phyloP scores from a whole-genome alignment of 2,797 vertebrate species.

The Botia kubotai region DNA sequence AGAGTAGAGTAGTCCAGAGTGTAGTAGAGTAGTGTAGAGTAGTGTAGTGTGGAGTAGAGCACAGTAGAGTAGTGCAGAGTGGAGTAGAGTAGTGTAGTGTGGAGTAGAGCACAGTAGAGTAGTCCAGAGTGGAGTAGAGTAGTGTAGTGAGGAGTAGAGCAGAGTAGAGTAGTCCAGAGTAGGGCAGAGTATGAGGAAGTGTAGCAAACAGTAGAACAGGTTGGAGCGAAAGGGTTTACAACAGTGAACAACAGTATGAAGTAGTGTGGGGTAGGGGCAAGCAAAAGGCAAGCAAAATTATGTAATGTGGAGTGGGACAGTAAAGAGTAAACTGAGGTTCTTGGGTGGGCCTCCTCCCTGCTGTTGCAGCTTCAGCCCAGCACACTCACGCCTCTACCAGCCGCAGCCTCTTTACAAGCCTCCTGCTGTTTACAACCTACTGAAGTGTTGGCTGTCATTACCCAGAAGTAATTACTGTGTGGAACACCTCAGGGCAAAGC shows the following conservation, averaged over 20 bases:
- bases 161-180: neutral
- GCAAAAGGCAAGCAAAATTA: neutral
- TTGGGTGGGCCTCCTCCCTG: constrained; percentile 48
- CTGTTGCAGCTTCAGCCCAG: constrained; percentile 44
- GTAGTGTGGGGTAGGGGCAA: no score
- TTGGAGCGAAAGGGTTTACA: no score
- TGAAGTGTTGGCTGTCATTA: constrained; percentile 64
- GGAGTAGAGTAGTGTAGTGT: no score
- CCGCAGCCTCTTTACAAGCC: constrained; percentile 63
- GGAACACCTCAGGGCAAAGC: constrained; percentile 62
- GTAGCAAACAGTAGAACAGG: no score
- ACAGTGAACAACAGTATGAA: no score
- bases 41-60: no score
- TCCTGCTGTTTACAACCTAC: constrained; percentile 65
- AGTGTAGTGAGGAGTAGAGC: neutral
- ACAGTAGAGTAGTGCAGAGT: no score
- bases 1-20: no score
- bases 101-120: neutral
- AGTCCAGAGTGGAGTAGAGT: no score
- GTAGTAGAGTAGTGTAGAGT: no score
- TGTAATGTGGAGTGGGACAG: neutral
- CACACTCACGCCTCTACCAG: constrained; percentile 60
- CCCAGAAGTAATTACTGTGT: constrained; percentile 64
- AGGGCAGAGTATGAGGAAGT: no score
- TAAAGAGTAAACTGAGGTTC: constrained; percentile 7